Base-by-base conservation (phyloP, 2,888 invertebrate species). In the Andrena haemorrhoa region DNA sequence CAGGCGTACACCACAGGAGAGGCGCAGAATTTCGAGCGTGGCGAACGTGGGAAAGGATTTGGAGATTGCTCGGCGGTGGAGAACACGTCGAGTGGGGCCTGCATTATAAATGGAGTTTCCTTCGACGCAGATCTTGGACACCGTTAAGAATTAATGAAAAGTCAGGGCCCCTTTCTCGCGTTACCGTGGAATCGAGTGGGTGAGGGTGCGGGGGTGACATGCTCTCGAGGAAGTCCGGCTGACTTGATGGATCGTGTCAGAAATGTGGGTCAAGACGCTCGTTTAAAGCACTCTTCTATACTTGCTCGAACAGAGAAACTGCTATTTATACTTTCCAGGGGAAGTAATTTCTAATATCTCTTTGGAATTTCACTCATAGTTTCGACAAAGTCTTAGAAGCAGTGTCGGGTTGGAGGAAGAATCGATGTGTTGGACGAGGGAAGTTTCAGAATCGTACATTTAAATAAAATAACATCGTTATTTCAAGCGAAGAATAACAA, bases 131-230 rank as follows among this genome's bases (percentile, higher is more conserved):
- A 69, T 49, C 61, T 26, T 53, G 51, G 74, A 76, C 76, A 74
- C 63, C 20, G 58, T 65, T 26, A 60, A 73, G 66, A 75, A 85
- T 85, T 85, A 84, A 84, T 84, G 82, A 82, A 78, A 79, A 75
- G 53, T 71, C 26, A 1, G 41, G 35, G 69, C 31, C 56, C 26
- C 70, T 60, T 68, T 73, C 61, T 64, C 53, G 61, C 31, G 51
- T 26, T 20, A 8, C 41, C 61, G 60, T 64, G 49, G 63, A 75
- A 71, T 68, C 71, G 71, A 53, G 70, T 8, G 31, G 60, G 73
- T 60, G 66, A 75, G 33, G 29, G 33, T 33, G 10, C 10, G 10
- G 20, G 12, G 23, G 12, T 65, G 49, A 75, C 68, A 53, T 35
- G 26, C 65, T 61, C 64, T 69, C 41, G 58, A 51, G 58, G 20